These are phyloP conservation scores for Yponomeuta sedellus DNA, from an alignment of 2,888 invertebrate species.

Conservation along the genomic window DNA sequence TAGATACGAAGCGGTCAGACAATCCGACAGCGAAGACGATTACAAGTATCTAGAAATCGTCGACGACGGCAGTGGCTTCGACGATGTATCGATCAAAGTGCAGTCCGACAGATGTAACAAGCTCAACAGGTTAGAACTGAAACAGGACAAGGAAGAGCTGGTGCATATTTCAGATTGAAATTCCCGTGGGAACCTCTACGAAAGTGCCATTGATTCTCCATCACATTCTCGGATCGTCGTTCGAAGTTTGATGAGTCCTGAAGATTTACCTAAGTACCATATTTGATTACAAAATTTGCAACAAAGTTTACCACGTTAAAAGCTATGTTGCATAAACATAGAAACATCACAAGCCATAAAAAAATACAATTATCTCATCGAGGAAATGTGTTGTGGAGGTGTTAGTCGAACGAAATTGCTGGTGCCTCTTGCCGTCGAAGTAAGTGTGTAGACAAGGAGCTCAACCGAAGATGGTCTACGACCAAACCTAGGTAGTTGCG, in stretches of 20 bases:
- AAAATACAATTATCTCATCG: background rate
- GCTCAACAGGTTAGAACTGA: conserved; percentile 34
- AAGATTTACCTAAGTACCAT: background rate
- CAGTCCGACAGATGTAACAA: conserved; percentile 26
- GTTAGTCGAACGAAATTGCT: background rate
- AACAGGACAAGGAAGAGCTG: conserved; percentile 25
- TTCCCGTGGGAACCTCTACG: background rate
- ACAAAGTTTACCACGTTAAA: too few relatives aligned
- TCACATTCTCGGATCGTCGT: background rate
- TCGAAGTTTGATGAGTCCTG: background rate
- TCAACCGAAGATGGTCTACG: background rate
- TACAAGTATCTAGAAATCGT: conserved; percentile 57
- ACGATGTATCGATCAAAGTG: conserved; percentile 23
- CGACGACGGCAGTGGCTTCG: conserved; percentile 61
- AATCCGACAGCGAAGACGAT: conserved; percentile 55
- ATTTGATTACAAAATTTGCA: background rate
- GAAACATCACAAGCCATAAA: background rate
- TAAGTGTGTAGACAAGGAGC: background rate
- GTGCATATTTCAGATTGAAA: conserved; percentile 34
- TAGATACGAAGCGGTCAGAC: conserved; percentile 32
- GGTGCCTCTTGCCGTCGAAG: background rate
- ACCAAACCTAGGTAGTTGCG: background rate
- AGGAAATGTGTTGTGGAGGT: background rate
- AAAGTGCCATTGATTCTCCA: conserved; percentile 7
- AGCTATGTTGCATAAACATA: too few relatives aligned